Conservation (phyloP, 2,113 vertebrate species). For the Pygoscelis adeliae region DNA sequence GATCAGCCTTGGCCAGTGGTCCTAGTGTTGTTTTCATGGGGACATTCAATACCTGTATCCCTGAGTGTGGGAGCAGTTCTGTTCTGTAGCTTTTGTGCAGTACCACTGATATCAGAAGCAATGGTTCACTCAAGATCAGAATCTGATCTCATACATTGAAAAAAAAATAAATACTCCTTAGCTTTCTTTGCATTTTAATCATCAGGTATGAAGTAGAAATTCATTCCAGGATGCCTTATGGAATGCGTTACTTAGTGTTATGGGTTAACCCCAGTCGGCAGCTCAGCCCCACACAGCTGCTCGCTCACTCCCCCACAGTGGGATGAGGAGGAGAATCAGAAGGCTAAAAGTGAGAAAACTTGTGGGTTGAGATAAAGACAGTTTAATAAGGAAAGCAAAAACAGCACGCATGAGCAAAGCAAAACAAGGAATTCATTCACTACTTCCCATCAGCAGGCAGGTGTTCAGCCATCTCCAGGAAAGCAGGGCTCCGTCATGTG, state of each 20-base stretch:
- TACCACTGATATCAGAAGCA: neutral
- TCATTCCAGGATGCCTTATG: neutral
- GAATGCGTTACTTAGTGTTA: neutral
- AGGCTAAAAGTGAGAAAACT: neutral
- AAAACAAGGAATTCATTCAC: neutral
- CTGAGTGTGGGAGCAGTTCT: neutral
- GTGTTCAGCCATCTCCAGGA: neutral
- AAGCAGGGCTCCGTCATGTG: fast-evolving
- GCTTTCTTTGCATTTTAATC: neutral
- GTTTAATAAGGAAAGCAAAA: neutral
- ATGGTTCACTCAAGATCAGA: neutral
- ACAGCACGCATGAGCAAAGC: fast-evolving
- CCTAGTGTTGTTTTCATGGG: neutral
- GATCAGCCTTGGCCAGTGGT: too few relatives aligned
- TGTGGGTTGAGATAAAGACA: neutral
- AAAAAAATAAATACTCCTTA: neutral
- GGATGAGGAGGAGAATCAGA: neutral
- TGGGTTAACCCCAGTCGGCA: neutral
- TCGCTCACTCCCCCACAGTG: fast-evolving
- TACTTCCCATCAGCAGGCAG: fast-evolving
- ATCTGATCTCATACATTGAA: neutral
- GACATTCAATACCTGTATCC: neutral
- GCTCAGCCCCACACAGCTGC: neutral
- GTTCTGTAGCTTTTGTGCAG: neutral
- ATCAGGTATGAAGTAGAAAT: neutral